Evolutionary conservation across 1,140 invertebrate species (phyloP).

Genomic region (Zaprionus capensis): DNA sequence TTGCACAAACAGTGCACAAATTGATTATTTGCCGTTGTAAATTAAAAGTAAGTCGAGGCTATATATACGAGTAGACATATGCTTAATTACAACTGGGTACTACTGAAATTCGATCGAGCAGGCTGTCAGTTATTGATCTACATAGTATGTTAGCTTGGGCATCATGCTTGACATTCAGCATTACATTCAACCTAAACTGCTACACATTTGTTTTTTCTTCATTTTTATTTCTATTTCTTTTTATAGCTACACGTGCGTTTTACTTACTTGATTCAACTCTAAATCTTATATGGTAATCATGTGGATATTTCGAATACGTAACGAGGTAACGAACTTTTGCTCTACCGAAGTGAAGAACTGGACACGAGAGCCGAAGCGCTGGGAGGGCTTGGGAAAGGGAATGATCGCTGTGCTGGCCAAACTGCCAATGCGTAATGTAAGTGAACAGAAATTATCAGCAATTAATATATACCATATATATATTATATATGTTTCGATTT

Average conservation of each 20-base stretch:
- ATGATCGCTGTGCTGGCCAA: conserved; percentile 30
- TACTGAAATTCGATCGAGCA: background rate
- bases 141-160: background rate
- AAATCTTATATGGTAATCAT: conserved; percentile 14
- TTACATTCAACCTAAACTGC: conserved; percentile 26
- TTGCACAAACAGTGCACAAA: conserved; percentile 78
- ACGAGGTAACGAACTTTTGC: conserved; percentile 22
- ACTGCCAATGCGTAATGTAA: conserved; percentile 41
- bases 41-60: conserved; percentile 72
- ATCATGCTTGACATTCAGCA: conserved; percentile 2
- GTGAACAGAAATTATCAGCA: background rate
- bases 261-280: conserved; percentile 5
- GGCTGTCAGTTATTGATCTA: conserved; percentile 5
- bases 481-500: background rate
- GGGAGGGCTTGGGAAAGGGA: conserved; percentile 30
- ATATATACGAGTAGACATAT: background rate
- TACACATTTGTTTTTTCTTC: background rate
- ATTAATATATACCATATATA: background rate
- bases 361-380: conserved; percentile 27
- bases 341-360: conserved; percentile 35
- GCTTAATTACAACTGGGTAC: background rate
- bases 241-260: background rate
- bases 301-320: conserved; percentile 32
- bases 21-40: conserved; percentile 78
- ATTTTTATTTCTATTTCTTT: background rate